Evolutionary conservation across 2,797 vertebrate species (phyloP), one percentile per base, ranked within the genome.

Genomic region (Rhynchonycteris naso): DNA sequence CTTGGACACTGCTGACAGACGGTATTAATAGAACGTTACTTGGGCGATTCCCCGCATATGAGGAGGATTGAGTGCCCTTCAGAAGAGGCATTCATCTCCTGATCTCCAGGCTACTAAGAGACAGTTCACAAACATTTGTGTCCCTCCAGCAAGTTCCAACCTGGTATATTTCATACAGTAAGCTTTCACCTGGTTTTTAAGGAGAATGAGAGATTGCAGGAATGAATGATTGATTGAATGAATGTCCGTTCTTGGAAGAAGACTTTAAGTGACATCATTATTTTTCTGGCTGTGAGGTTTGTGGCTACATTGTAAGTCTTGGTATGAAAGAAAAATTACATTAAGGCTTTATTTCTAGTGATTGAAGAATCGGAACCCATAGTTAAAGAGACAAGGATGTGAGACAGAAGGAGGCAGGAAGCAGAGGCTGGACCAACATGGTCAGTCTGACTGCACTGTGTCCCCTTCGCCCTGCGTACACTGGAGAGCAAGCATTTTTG

Each of bases 351-450:
- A 90, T 80, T 84, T 68, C 38, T 69, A 71, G 19, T 43, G 47
- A 15, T 28, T 21, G 24, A 56, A 93, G 61, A 58, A 61, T 89
- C 38, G 59, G 76, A 81, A 66, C 2, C 15, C 56, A 66, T 58
- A 75, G 7, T 28, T 43, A 82, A 83, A 69, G 33, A 86, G 72
- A 82, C 38, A 47, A 83, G 71, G 19, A 19, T 0, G 4, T 8
- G 33, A 50, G 30, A 33, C 54, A 30, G 56, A 75, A 33, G 50
- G n/a, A 83, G n/a, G 28, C 0, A 0, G 22, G 69, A 80, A 43
- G 63, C 69, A 87, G 68, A 52, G 71, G 35, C 19, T 0, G 0
- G 66, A 9, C 35, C 30, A n/a, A 18, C 7, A 18, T 0, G 0
- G 21, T 30, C 38, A 38, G 1, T 14, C 59, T 56, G 54, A 85